phyloP scores from a whole-genome alignment of 2,888 invertebrate species.

The Plebejus argus region DNA sequence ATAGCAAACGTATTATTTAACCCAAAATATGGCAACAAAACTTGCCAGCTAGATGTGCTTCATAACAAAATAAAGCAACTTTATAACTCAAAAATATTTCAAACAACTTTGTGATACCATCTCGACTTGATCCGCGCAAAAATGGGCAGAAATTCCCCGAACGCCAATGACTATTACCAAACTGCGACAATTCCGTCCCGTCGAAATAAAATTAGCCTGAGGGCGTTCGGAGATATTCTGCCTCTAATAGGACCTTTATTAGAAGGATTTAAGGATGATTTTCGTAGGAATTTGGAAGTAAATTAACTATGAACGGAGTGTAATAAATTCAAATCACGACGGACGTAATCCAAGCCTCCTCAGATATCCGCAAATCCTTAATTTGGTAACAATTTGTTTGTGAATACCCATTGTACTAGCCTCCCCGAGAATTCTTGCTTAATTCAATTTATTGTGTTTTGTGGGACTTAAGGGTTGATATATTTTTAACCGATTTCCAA shows the following conservation, averaged over 20 bases:
- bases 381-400: conserved; percentile 73
- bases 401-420: conserved; percentile 53
- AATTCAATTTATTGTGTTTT: conserved; percentile 13
- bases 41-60: not conserved
- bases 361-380: conserved; percentile 74
- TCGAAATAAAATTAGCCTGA: conserved; percentile 75
- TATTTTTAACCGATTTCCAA: not conserved
- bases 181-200: conserved; percentile 40
- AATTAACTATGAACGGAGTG: conserved; percentile 37
- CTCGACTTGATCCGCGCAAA: not conserved
- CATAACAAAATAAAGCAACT: not conserved
- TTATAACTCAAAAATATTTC: not conserved
- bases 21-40: not conserved
- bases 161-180: not conserved
- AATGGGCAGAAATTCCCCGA: not conserved
- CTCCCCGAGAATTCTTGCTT: not conserved
- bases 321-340: conserved; percentile 79
- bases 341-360: conserved; percentile 70
- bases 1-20: no score
- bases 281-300: not conserved
- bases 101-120: not conserved
- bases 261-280: not conserved
- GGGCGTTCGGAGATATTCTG: conserved; percentile 37
- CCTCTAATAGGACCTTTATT: not conserved
- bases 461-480: not conserved